phyloP scores from a whole-genome alignment of 2,888 invertebrate genomes.

The Hirtodrosophila cameraria region DNA sequence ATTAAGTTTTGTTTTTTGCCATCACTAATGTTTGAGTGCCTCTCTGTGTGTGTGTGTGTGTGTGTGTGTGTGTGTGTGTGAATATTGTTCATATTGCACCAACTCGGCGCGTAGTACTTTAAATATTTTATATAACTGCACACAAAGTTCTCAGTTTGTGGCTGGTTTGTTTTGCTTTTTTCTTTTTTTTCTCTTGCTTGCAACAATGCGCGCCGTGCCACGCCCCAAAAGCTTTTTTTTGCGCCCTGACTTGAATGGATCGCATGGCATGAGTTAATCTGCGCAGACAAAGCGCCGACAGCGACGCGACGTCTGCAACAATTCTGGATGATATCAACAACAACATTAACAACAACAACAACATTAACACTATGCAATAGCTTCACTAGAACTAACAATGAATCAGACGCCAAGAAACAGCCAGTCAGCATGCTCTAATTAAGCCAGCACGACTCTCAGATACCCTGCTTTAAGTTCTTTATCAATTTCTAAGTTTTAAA shows the following conservation, averaged over 20 bases:
- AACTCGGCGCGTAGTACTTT: conserved; percentile 56
- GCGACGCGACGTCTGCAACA: conserved; percentile 66
- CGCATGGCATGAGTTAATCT: conserved; percentile 69
- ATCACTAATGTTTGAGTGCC: too few relatives aligned
- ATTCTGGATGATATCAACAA: conserved; percentile 58
- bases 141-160: conserved; percentile 52
- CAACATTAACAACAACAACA: conserved; percentile 31
- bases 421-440: conserved; percentile 5
- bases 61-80: conserved; percentile 17
- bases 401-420: conserved; percentile 61
- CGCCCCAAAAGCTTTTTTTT: conserved; percentile 36
- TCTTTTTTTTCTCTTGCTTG: conserved; percentile 51
- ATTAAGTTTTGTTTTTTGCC: too few relatives aligned
- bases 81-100: conserved; percentile 23
- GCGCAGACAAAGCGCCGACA: conserved; percentile 68
- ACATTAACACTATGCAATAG: conserved; percentile 56
- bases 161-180: conserved; percentile 22
- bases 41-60: not conserved
- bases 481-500: too few relatives aligned
- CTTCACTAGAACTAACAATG: conserved; percentile 71
- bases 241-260: conserved; percentile 58
- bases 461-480: conserved; percentile 10
- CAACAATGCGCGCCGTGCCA: conserved; percentile 58
- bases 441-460: not conserved
- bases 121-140: conserved; percentile 69